phyloP scores from a whole-genome alignment of 2,797 vertebrate genomes.

The Xenopus petersii region DNA sequence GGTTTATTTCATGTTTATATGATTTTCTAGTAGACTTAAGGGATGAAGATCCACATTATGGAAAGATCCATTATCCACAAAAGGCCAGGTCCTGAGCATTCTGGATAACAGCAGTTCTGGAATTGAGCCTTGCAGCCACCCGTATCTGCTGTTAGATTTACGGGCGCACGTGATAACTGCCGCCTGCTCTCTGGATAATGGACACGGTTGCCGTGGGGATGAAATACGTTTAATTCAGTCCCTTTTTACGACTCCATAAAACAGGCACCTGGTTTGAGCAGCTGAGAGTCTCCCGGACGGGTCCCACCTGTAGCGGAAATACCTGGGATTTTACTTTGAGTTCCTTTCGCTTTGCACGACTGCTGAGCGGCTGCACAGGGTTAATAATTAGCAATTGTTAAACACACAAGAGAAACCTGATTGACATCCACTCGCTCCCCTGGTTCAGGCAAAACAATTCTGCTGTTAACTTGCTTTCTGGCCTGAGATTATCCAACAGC shows the following conservation, averaged over 20 bases:
- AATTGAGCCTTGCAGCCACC: background rate
- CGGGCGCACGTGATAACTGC: conserved; percentile 1
- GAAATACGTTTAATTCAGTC: conserved; percentile 20
- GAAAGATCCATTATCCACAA: no score
- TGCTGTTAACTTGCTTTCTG: no score
- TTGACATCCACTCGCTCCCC: no score
- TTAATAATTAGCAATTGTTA: conserved; percentile 6
- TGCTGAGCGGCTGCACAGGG: background rate
- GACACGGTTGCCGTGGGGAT: conserved; percentile 6
- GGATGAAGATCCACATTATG: no score
- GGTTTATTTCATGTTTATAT: no score
- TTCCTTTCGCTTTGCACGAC: background rate
- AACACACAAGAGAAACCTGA: background rate
- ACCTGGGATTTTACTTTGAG: background rate
- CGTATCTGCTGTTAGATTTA: background rate
- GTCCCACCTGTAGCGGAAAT: conserved; percentile 17
- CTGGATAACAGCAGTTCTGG: background rate
- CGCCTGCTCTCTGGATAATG: background rate
- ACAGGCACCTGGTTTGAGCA: conserved; percentile 11
- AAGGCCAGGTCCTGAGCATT: no score
- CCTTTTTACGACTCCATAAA: conserved; percentile 16
- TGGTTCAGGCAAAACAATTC: no score
- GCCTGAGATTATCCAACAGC: no score
- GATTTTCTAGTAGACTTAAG: no score
- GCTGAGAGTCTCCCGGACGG: background rate